Evolutionary conservation across 2,888 invertebrate species (phyloP).

Genomic region (Pecten maximus): DNA sequence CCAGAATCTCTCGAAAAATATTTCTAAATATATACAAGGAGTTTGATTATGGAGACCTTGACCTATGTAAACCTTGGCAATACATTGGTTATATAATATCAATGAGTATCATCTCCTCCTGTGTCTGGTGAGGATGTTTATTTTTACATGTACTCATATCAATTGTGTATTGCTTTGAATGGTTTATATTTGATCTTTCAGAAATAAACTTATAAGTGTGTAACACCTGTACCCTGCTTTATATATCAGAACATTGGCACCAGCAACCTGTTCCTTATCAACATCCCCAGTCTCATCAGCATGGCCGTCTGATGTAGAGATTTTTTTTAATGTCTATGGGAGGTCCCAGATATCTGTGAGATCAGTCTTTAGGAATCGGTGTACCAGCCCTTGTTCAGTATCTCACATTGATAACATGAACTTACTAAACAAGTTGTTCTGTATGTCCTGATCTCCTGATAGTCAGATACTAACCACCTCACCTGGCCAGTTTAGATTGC

Average conservation of each 20-base stretch:
- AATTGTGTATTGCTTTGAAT: background rate
- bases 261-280: background rate
- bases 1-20: too few relatives aligned
- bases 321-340: background rate
- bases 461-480: background rate
- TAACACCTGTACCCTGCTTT: background rate
- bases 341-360: background rate
- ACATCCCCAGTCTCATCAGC: background rate
- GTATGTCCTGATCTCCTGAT: background rate
- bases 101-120: background rate
- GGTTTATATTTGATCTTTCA: background rate
- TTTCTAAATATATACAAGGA: too few relatives aligned
- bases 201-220: background rate
- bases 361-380: background rate
- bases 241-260: background rate
- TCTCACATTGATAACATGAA: background rate
- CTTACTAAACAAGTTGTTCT: background rate
- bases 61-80: too few relatives aligned
- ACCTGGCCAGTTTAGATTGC: background rate
- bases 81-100: too few relatives aligned
- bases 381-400: background rate
- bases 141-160: background rate
- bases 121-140: background rate
- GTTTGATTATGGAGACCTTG: too few relatives aligned
- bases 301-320: background rate